phyloP scores from a whole-genome alignment of 2,113 vertebrate genomes.

The Girardinichthys multiradiatus region DNA sequence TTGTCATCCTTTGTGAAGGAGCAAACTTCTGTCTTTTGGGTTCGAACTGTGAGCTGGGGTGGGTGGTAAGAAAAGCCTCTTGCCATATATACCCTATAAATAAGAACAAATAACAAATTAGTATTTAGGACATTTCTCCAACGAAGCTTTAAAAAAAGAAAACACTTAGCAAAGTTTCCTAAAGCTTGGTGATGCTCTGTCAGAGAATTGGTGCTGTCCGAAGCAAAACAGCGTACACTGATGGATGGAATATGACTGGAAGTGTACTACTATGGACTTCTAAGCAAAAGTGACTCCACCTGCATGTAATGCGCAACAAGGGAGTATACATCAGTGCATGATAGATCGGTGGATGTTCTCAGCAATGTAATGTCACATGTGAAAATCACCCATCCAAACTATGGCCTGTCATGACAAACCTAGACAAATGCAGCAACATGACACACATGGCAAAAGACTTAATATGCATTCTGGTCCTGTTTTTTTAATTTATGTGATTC shows the following conservation, averaged over 20 bases:
- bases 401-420: conserved; percentile 54
- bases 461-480: conserved; percentile 17
- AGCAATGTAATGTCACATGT: conserved; percentile 71
- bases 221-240: conserved; percentile 57
- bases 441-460: conserved; percentile 32
- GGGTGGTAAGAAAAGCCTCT: conserved; percentile 74
- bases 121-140: neutral
- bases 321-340: conserved; percentile 64
- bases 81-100: conserved; percentile 69
- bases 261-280: conserved; percentile 65
- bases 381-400: conserved; percentile 69
- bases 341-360: conserved; percentile 75
- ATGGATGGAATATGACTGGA: conserved; percentile 74
- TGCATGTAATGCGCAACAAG: conserved; percentile 75
- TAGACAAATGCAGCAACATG: conserved; percentile 53
- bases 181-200: conserved; percentile 53
- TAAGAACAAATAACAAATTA: conserved; percentile 14
- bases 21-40: conserved; percentile 66
- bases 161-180: conserved; percentile 53
- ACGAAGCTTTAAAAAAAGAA: conserved; percentile 14
- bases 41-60: conserved; percentile 70
- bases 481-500: no score
- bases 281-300: conserved; percentile 71
- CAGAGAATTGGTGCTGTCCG: conserved; percentile 44
- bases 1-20: conserved; percentile 77